A percentile compares a stretch with the other conserved stretches of the same genome.
phyloP scores from a whole-genome alignment of 2,888 invertebrate species.

The Baccha elongata region DNA sequence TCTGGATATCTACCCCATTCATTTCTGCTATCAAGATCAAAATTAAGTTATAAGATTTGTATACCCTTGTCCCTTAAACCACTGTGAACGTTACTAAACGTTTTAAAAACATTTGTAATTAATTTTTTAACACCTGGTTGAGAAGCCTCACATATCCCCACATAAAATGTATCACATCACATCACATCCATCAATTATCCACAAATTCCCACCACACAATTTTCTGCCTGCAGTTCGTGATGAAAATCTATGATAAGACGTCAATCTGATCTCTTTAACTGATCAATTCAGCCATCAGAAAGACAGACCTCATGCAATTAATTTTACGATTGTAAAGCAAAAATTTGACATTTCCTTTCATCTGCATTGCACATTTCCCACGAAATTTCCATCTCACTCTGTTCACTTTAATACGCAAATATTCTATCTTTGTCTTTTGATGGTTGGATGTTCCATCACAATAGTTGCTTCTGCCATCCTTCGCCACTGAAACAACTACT shows the following conservation, averaged over 20 bases:
- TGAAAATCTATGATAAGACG: constrained; percentile 45
- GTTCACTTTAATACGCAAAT: constrained; percentile 47
- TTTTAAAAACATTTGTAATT: no score
- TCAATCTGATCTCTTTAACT: constrained; percentile 49
- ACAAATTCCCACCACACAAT: constrained; percentile 32
- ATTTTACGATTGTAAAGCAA: constrained; percentile 68
- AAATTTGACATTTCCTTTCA: constrained; percentile 73
- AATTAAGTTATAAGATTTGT: no score
- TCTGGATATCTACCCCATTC: no score
- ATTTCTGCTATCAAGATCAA: no score
- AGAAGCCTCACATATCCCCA: not conserved
- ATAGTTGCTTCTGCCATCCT: constrained; percentile 23
- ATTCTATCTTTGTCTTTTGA: constrained; percentile 48
- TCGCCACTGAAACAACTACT: not conserved
- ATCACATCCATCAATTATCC: constrained; percentile 26
- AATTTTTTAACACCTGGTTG: not conserved
- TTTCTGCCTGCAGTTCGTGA: constrained; percentile 29
- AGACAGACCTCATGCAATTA: constrained; percentile 33
- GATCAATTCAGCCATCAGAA: constrained; percentile 10
- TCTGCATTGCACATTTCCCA: constrained; percentile 67
- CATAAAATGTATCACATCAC: not conserved
- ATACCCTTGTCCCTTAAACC: no score
- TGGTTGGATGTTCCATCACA: constrained; percentile 1
- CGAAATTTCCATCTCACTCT: constrained; percentile 49
- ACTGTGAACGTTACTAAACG: no score